A percentile compares a stretch with the other conserved stretches of the same genome.
phyloP scores from a whole-genome alignment of 2,888 invertebrate genomes.

The Allolobophora icterica region DNA sequence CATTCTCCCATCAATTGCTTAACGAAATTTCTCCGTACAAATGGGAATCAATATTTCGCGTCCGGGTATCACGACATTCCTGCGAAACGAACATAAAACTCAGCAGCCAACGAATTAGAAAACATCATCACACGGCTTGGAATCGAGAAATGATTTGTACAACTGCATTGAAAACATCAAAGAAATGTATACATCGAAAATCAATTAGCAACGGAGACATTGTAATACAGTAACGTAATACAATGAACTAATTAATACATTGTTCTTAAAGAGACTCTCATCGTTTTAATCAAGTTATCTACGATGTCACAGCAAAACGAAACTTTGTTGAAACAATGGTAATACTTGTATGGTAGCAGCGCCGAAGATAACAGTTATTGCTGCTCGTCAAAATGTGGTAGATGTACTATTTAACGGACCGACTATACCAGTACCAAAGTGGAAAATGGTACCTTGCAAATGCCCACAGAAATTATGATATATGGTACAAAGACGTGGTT shows the following conservation, averaged over 20 bases:
- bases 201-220: neutral
- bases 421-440: neutral
- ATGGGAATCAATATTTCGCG: neutral
- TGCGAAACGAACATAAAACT: neutral
- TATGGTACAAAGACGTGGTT: neutral
- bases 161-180: neutral
- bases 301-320: neutral
- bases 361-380: neutral
- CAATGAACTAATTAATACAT: neutral
- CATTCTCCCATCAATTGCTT: neutral
- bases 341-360: neutral
- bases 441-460: neutral
- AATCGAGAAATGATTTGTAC: constrained; percentile 8
- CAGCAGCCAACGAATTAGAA: neutral
- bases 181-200: neutral
- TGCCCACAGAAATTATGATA: neutral
- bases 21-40: neutral
- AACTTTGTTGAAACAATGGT: neutral
- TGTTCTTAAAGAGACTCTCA: neutral
- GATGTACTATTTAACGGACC: neutral
- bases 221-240: neutral
- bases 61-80: neutral
- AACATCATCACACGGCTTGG: neutral
- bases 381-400: neutral
- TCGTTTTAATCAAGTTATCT: neutral